These are phyloP conservation scores for Oreochromis niloticus DNA, from an alignment of 2,113 vertebrate genomes.

Conservation along the genomic window DNA sequence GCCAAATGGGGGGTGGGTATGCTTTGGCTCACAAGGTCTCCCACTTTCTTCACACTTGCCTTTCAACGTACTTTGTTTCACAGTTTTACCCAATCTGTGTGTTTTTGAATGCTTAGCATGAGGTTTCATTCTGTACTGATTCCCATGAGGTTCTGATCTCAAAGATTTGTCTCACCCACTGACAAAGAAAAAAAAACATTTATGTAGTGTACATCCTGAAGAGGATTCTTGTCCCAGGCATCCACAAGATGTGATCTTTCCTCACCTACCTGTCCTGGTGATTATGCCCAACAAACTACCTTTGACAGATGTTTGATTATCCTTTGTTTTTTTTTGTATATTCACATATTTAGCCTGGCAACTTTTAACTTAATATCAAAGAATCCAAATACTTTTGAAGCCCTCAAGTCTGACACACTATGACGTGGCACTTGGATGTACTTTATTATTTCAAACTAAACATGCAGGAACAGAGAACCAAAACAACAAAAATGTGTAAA, in stretches of 20 bases:
- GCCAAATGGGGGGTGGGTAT: not conserved
- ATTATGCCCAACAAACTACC: not conserved
- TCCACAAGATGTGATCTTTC: not conserved
- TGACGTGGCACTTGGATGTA: not conserved
- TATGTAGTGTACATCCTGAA: not conserved
- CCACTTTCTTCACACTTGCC: not conserved
- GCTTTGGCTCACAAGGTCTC: not conserved
- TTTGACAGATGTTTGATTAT: not conserved
- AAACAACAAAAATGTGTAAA: not conserved
- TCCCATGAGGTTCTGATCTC: not conserved
- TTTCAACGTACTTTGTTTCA: not conserved
- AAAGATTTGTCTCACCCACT: not conserved
- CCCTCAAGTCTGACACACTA: not conserved
- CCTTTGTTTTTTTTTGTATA: not conserved
- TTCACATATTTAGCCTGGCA: not conserved
- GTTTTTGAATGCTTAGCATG: not conserved
- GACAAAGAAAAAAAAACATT: not conserved
- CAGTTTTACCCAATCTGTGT: not conserved
- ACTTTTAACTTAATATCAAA: not conserved
- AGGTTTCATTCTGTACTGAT: not conserved
- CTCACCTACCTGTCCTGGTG: not conserved
- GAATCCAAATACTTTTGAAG: not conserved
- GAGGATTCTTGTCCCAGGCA: rapidly evolving
- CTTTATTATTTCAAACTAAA: not conserved
- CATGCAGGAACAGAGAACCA: not conserved